A percentile compares a stretch with the other conserved stretches of the same genome.
Conservation (phyloP, 2,888 invertebrate genomes). For the Drosophila pseudotalamancana region DNA sequence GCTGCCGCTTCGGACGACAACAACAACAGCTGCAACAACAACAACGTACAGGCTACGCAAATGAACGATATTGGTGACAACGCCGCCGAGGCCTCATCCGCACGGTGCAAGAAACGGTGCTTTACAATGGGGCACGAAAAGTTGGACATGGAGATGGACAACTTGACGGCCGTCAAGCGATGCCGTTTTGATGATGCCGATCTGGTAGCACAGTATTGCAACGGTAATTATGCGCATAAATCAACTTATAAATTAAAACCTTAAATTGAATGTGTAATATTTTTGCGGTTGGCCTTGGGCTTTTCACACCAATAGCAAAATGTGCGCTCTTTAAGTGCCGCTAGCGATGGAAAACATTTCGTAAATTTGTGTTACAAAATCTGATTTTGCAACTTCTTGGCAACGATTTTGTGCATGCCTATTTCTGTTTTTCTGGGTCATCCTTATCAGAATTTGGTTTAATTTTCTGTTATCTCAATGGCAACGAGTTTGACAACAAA, state of each 20-base stretch:
- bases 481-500: slow-evolving; percentile 13
- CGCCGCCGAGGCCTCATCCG: slow-evolving; percentile 13
- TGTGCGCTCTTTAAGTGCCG: slow-evolving; percentile 45
- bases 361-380: slow-evolving; percentile 63
- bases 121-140: slow-evolving; percentile 53
- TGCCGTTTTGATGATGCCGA: slow-evolving; percentile 81
- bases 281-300: slow-evolving; percentile 53
- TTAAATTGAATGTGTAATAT: slow-evolving; percentile 34
- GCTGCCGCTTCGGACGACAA: slow-evolving; percentile 45
- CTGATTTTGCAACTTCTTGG: slow-evolving; percentile 35
- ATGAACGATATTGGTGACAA: slow-evolving; percentile 16
- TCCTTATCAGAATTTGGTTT: slow-evolving; percentile 43
- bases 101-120: slow-evolving; percentile 80
- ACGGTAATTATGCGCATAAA: slow-evolving; percentile 69
- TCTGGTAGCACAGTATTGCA: slow-evolving; percentile 80
- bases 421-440: slow-evolving; percentile 32
- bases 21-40: slow-evolving; percentile 55
- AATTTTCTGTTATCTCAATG: slow-evolving; percentile 22
- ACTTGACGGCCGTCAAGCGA: slow-evolving; percentile 69
- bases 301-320: slow-evolving; percentile 43
- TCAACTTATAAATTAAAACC: slow-evolving; percentile 18
- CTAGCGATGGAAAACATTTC: slow-evolving; percentile 54
- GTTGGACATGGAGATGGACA: slow-evolving; percentile 44
- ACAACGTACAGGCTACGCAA: slow-evolving; percentile 47
- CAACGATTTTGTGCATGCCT: slow-evolving; percentile 12